These are phyloP conservation scores for Pelobates cultripes DNA, from an alignment of 2,797 vertebrate species.

Conservation along the genomic window DNA sequence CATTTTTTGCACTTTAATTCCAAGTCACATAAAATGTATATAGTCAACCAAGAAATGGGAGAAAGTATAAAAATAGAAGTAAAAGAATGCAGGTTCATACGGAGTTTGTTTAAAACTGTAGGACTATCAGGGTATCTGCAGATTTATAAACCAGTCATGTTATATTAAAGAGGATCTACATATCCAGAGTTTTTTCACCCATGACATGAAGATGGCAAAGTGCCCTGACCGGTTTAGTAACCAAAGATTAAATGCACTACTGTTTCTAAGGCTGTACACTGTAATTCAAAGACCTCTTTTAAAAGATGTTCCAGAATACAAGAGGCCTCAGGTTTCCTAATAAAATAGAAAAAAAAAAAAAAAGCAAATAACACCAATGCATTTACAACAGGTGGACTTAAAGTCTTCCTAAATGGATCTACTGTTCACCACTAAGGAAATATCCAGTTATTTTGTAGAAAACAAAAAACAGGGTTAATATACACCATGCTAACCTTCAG, in stretches of 20 bases:
- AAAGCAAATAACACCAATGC: constrained; percentile 72
- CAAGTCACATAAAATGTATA: too few species aligned
- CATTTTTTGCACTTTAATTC: too few species aligned
- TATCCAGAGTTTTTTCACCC: neutral
- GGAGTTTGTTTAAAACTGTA: too few species aligned
- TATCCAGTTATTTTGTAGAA: constrained; percentile 62
- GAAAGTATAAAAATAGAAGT: too few species aligned
- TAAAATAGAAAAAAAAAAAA: constrained; percentile 72
- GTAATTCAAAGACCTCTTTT: constrained; percentile 64
- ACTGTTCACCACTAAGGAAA: constrained; percentile 73
- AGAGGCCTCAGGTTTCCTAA: constrained; percentile 74
- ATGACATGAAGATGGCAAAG: constrained; percentile 15
- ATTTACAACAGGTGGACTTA: constrained; percentile 78
- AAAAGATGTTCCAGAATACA: constrained; percentile 63
- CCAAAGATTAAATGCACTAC: constrained; percentile 61
- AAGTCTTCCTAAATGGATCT: constrained; percentile 71
- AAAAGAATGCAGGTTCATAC: too few species aligned
- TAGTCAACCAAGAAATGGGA: too few species aligned
- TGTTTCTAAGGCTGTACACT: constrained; percentile 57
- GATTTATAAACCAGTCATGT: too few species aligned
- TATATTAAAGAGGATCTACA: constrained; percentile 12
- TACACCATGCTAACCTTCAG: constrained; percentile 60
- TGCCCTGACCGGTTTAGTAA: constrained; percentile 16
- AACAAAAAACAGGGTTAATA: constrained; percentile 66
- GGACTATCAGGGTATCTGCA: too few species aligned